phyloP scores from a whole-genome alignment of 2,113 vertebrate species.

The Recurvirostra avosetta region DNA sequence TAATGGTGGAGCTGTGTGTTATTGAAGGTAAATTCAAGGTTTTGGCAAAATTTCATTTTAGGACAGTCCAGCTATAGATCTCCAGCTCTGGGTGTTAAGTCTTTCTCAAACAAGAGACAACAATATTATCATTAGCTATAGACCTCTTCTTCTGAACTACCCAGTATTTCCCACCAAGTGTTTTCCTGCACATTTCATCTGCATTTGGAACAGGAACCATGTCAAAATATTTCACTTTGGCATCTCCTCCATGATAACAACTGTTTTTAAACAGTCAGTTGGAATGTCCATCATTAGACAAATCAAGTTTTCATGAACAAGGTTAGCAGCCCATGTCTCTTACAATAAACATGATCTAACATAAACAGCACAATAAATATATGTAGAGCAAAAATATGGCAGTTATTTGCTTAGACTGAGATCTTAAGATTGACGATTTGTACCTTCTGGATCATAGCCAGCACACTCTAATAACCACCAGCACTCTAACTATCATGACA shows the following conservation, averaged over 20 bases:
- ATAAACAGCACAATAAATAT: background rate
- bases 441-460: background rate
- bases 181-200: background rate
- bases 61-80: background rate
- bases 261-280: background rate
- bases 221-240: background rate
- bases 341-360: background rate
- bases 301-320: background rate
- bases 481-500: background rate
- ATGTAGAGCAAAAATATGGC: background rate
- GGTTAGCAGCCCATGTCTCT: background rate
- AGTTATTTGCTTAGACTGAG: background rate
- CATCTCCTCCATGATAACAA: background rate
- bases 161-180: background rate
- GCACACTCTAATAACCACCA: background rate
- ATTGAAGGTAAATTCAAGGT: background rate
- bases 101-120: background rate
- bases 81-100: background rate
- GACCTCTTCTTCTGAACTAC: background rate
- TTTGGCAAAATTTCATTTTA: conserved; percentile 47
- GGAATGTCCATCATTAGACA: background rate
- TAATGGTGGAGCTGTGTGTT: background rate
- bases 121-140: background rate
- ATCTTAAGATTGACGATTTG: background rate
- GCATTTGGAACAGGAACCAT: background rate